Evolutionary conservation across 1,140 invertebrate species (phyloP), one percentile per base, ranked within the genome.

Genomic region (Copidosoma floridanum): DNA sequence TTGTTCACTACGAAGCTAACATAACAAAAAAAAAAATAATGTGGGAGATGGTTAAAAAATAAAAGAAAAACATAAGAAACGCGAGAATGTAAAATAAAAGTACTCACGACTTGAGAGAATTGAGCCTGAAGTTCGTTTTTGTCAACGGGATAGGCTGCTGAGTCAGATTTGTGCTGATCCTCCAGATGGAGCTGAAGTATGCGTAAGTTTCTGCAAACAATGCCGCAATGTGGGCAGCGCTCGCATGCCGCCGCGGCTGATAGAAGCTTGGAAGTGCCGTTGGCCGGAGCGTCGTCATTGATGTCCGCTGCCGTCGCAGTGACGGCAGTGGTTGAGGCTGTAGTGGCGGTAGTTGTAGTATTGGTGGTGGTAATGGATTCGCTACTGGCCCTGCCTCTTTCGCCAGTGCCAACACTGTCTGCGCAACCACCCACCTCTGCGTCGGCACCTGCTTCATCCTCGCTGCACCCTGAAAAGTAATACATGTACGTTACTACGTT

Each of bases 51-150:
- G 32, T 37, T 37, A 14, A 37, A 37, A 37, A 14, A 14, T 7
- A 7, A 14, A 37, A 37, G 32, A 37, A 37, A 14, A 37, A 14
- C 14, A 10, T 37, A 14, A 7, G 14, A 37, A 10, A n/a, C n/a
- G n/a, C n/a, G n/a, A n/a, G n/a, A n/a, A n/a, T n/a, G n/a, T n/a
- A n/a, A n/a, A n/a, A 14, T 23, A 10, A 12, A 52, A 57, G 20
- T 50, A 77, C 78, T 72, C 65, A 81, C 79, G 66, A 79, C 79
- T 80, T 81, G 77, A n/a, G 79, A 75, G 67, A 81, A 81, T 61
- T 81, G 79, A 59, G 76, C 73, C 60, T 72, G 72, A 52, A 79
- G 73, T 67, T 78, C 77, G 72, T 76, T 71, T 67, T 80, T 80
- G 71, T 79, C 77, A 67, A 76, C 71, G 65, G 69, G 48, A 65